Percentiles rank a stretch among this genome's conserved stretches.
phyloP scores from a whole-genome alignment of 2,113 vertebrate genomes.

The Gopherus evgoodei region DNA sequence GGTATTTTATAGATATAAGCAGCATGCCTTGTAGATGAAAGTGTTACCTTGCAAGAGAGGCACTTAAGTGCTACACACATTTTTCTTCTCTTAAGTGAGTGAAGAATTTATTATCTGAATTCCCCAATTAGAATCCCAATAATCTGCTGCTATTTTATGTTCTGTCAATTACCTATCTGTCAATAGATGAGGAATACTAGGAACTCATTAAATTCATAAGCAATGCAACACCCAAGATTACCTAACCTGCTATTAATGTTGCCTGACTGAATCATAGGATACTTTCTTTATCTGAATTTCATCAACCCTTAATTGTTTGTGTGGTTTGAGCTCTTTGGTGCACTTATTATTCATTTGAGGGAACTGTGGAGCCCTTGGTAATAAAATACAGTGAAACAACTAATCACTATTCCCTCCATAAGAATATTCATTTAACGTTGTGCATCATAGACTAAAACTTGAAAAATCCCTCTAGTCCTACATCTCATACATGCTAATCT shows the following conservation, averaged over 20 bases:
- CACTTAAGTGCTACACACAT: not conserved
- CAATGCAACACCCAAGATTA: not conserved
- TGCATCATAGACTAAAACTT: not conserved
- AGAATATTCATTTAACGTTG: constrained; percentile 12
- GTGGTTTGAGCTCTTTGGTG: not conserved
- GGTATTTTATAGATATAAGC: constrained; percentile 37
- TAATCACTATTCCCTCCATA: not conserved
- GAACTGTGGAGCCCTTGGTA: not conserved
- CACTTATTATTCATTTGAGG: constrained; percentile 23
- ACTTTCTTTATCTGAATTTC: not conserved
- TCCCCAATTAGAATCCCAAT: not conserved
- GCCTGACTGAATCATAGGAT: not conserved
- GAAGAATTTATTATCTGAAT: constrained; percentile 18
- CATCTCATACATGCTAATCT: not conserved
- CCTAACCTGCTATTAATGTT: not conserved
- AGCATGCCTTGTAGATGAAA: constrained; percentile 14
- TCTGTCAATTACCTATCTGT: not conserved
- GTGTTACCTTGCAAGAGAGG: not conserved
- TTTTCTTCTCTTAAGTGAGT: not conserved
- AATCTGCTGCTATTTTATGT: not conserved
- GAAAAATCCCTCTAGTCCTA: not conserved
- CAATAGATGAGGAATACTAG: not conserved
- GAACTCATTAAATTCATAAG: not conserved
- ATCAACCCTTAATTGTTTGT: not conserved
- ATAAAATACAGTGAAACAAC: not conserved